Evolutionary conservation across 37 sponge, comb jelly and placozoan species (phyloP).

Genomic region (Crambe crambe): DNA sequence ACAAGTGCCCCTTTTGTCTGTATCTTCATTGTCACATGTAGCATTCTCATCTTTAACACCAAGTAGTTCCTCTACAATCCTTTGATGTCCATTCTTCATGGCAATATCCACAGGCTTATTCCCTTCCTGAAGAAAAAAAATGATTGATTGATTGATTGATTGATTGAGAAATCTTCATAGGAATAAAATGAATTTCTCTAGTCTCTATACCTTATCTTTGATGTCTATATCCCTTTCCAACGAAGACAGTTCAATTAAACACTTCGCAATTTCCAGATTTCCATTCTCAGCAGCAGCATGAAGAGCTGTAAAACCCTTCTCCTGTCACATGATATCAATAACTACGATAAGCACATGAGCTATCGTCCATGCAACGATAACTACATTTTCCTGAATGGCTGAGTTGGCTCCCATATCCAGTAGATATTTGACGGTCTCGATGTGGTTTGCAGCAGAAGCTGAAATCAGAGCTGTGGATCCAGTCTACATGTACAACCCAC

Average conservation of each 20-base stretch:
- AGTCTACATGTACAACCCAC: not conserved
- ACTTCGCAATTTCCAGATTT: not conserved
- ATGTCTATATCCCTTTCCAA: not conserved
- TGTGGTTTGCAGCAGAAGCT: not conserved
- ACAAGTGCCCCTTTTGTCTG: too few species aligned
- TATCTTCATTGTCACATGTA: too few species aligned
- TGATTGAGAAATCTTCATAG: not conserved
- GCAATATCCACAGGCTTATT: not conserved
- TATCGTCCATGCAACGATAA: too few species aligned
- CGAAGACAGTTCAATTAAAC: not conserved
- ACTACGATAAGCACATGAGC: too few species aligned
- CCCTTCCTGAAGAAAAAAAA: not conserved
- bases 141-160: too few species aligned
- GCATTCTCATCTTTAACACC: not conserved
- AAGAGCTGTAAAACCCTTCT: too few species aligned
- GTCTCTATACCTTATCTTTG: not conserved
- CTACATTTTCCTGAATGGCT: not conserved
- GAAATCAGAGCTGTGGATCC: conserved; percentile 6
- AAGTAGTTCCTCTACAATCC: not conserved
- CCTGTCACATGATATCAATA: too few species aligned
- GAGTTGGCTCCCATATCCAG: not conserved
- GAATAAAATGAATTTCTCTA: too few species aligned
- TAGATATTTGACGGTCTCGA: not conserved
- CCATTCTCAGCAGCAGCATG: too few species aligned
- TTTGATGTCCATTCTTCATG: not conserved